These are phyloP conservation scores for Alaudala cheleensis DNA, from an alignment of 2,113 vertebrate species.

Conservation along the genomic window DNA sequence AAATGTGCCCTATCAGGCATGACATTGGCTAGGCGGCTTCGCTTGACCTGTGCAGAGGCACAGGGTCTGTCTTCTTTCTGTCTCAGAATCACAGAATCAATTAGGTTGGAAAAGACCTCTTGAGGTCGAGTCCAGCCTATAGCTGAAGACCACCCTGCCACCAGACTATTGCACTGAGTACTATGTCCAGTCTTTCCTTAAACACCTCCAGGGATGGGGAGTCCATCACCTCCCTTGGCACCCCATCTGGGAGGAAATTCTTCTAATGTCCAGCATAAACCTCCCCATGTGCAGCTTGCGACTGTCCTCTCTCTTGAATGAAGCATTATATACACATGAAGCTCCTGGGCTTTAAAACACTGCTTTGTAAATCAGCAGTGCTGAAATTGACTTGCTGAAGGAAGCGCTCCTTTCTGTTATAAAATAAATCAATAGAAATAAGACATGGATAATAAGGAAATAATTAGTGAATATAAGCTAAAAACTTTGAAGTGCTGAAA, in stretches of 20 bases:
- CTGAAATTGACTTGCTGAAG: not conserved
- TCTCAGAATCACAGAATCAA: not conserved
- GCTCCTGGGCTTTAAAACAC: not conserved
- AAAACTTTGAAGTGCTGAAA: not conserved
- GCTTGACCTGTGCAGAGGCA: not conserved
- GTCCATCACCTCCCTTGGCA: not conserved
- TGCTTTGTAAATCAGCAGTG: not conserved
- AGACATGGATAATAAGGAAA: not conserved
- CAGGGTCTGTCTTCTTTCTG: rapidly evolving
- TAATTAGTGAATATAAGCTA: not conserved
- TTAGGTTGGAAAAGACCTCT: not conserved
- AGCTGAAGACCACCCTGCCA: not conserved
- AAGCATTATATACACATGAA: rapidly evolving
- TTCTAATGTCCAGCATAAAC: not conserved
- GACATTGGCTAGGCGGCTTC: not conserved
- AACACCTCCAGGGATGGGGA: not conserved
- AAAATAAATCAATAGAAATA: not conserved
- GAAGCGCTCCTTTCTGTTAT: not conserved
- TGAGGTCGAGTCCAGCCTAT: not conserved
- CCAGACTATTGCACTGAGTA: not conserved
- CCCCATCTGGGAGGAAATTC: not conserved
- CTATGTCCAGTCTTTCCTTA: rapidly evolving
- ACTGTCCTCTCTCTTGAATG: not conserved
- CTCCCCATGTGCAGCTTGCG: not conserved
- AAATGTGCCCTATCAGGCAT: not conserved